Evolutionary conservation across 2,888 invertebrate genomes (phyloP).

Genomic region (Brachypterus glaber): DNA sequence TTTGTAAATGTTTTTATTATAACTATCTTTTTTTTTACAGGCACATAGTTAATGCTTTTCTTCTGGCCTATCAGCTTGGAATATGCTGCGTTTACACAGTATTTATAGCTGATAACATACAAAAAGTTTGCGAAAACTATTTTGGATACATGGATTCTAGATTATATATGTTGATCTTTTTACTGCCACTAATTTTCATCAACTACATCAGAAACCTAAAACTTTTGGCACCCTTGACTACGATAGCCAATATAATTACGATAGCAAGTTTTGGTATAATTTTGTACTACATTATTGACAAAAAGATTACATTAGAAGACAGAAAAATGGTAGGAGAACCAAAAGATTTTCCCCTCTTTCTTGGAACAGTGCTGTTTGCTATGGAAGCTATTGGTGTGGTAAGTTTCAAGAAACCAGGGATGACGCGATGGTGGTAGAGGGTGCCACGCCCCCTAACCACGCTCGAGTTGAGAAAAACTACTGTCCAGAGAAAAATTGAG

Average conservation of each 20-base stretch:
- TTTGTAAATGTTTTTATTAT: slow-evolving; percentile 5
- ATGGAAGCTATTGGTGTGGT: slow-evolving; percentile 67
- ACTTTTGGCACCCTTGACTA: slow-evolving; percentile 71
- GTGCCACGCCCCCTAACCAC: too few species aligned
- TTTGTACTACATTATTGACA: slow-evolving; percentile 58
- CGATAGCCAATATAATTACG: slow-evolving; percentile 72
- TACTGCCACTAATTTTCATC: slow-evolving; percentile 59
- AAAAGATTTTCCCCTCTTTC: slow-evolving; percentile 61
- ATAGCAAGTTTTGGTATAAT: slow-evolving; percentile 65
- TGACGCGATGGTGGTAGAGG: background rate
- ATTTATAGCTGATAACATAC: slow-evolving; percentile 82
- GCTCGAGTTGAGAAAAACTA: background rate
- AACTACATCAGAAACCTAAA: slow-evolving; percentile 68
- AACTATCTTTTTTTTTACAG: slow-evolving; percentile 42
- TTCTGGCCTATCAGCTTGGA: slow-evolving; percentile 85
- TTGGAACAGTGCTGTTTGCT: slow-evolving; percentile 84
- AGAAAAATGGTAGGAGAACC: slow-evolving; percentile 43
- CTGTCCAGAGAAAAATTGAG: background rate
- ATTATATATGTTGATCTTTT: slow-evolving; percentile 60
- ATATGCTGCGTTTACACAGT: slow-evolving; percentile 95
- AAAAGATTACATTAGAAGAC: slow-evolving; percentile 46
- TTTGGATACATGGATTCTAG: slow-evolving; percentile 45
- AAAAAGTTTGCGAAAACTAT: slow-evolving; percentile 52
- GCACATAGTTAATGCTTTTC: slow-evolving; percentile 61
- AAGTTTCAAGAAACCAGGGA: background rate